Conservation (phyloP, 2,113 vertebrate genomes). For the Syngnathus floridae region DNA sequence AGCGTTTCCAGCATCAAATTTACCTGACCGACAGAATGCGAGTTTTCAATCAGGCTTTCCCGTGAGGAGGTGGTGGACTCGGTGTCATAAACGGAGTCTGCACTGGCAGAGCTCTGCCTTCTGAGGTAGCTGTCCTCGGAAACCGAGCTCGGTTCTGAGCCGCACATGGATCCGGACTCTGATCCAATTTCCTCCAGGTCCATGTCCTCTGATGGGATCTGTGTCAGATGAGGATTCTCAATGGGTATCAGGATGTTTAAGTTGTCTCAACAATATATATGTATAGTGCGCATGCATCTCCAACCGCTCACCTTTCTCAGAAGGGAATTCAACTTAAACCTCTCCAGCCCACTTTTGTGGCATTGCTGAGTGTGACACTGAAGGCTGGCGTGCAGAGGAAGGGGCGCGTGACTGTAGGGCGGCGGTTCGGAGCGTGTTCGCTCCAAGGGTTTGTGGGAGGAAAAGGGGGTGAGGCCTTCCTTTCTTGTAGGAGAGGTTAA, state of each 20-base stretch:
- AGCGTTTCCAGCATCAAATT: background rate
- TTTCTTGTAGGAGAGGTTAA: constrained; percentile 66
- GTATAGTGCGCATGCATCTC: background rate
- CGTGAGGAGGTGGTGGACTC: constrained; percentile 58
- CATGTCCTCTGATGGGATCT: constrained; percentile 85
- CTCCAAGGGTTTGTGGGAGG: constrained; percentile 80
- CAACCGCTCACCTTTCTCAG: constrained; percentile 50
- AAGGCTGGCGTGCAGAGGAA: constrained; percentile 71
- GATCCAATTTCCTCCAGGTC: constrained; percentile 72
- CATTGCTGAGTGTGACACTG: constrained; percentile 70
- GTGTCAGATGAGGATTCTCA: constrained; percentile 75
- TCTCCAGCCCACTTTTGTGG: constrained; percentile 54
- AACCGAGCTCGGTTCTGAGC: constrained; percentile 42
- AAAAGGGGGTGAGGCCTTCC: constrained; percentile 50
- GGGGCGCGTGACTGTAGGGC: constrained; percentile 75
- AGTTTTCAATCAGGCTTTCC: constrained; percentile 57
- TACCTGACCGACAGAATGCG: constrained; percentile 62
- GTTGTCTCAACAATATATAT: background rate
- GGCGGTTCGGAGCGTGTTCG: constrained; percentile 89
- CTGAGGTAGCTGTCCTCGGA: constrained; percentile 54
- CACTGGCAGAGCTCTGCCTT: constrained; percentile 59
- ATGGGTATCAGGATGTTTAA: constrained; percentile 54
- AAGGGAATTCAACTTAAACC: constrained; percentile 49
- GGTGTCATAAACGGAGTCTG: constrained; percentile 58
- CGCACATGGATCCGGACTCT: constrained; percentile 28